These are phyloP conservation scores for Virgularia gustaviana DNA, from an alignment of 92 coral and sea anemone species.

Conservation along the genomic window DNA sequence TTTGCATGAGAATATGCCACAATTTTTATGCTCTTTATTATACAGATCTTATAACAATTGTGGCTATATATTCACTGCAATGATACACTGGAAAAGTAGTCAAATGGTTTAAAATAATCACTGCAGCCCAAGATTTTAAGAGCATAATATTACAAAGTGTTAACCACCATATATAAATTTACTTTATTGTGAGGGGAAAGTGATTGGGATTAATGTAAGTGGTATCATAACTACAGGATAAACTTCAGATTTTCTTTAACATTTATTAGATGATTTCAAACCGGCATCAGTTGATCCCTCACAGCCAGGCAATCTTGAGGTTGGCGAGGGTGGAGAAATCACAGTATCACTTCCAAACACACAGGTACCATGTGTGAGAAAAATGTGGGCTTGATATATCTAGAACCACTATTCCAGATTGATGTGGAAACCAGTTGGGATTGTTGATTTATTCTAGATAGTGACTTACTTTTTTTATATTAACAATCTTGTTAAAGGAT, in stretches of 20 bases:
- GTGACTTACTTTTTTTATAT: neutral
- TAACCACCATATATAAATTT: neutral
- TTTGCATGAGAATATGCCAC: too few species aligned
- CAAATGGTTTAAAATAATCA: too few species aligned
- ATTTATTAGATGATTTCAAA: conserved; percentile 80
- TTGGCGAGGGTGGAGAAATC: conserved; percentile 76
- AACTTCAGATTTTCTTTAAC: too few species aligned
- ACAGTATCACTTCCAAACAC: conserved; percentile 88
- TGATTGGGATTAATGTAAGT: neutral
- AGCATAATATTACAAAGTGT: too few species aligned
- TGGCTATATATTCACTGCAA: too few species aligned
- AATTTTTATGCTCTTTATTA: too few species aligned
- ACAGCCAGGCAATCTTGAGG: conserved; percentile 82
- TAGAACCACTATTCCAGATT: too few species aligned
- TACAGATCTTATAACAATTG: too few species aligned
- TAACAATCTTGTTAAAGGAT: conserved; percentile 52
- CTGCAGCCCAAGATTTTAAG: too few species aligned
- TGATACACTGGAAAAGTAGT: too few species aligned
- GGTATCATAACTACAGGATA: too few species aligned
- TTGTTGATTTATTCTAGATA: neutral
- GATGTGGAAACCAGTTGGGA: too few species aligned
- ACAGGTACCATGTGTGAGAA: conserved; percentile 54
- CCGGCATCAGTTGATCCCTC: conserved; percentile 96
- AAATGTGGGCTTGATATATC: neutral
- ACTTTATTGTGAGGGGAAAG: neutral